Evolutionary conservation across 2,888 invertebrate genomes (phyloP), one percentile per base, ranked within the genome.

Genomic region (Heliconius ismenius): DNA sequence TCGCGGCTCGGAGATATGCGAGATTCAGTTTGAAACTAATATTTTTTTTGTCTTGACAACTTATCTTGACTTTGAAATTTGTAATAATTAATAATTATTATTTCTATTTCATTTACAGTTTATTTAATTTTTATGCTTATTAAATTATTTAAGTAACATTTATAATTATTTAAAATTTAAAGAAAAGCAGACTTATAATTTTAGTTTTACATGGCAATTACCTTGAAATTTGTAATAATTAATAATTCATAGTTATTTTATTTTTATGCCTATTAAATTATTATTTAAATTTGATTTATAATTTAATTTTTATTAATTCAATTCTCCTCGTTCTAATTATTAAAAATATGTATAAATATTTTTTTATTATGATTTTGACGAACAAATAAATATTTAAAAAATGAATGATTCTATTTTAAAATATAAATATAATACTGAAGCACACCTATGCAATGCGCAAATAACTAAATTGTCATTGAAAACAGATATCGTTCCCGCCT

Each of bases 401-500:
- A 58, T 58, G 9, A 58, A 11, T n/a, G 11, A 58, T 11, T 58
- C 10, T 11, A 9, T n/a, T n/a, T n/a, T 58, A 58, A 58, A 58
- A 58, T 58, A 58, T 58, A n/a, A 58, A 58, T n/a, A 58, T 58
- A 0, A n/a, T 58, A n/a, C 58, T n/a, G 54, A 58, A 58, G n/a
- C n/a, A 58, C n/a, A 49, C 26, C 26, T 1, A 69, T 26, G 18
- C 32, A 32, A 26, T 13, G 54, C 54, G 70, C 32, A n/a, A 67
- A 67, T 39, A 67, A 67, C 24, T 67, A 43, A 39, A 24, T 67
- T 67, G 39, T 43, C 67, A 43, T 67, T 67, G 67, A 67, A 39
- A 36, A 18, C 58, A 70, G 70, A 70, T 58, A 70, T 49, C n/a
- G 32, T n/a, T 24, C 70, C 28, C 69, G 28, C 69, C 70, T 11